Conservation (phyloP, 2,888 invertebrate species). For the Smittia aterrima region DNA sequence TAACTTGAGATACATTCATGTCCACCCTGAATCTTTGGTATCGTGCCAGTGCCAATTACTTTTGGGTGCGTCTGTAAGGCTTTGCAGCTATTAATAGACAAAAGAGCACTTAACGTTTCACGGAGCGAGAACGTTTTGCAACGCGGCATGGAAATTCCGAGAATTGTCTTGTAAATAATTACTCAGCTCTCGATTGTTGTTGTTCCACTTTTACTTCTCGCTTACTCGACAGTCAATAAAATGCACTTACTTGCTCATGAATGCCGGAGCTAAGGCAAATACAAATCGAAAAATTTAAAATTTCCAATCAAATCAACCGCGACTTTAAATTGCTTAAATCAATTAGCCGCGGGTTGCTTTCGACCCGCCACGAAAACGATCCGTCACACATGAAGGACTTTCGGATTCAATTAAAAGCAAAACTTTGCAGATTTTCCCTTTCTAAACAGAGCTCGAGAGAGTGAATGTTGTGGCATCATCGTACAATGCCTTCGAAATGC, state of each 20-base stretch:
- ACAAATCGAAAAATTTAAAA: not conserved
- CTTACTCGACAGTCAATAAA: not conserved
- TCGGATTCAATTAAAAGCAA: not conserved
- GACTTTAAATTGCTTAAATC: not conserved
- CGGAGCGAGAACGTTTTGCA: not conserved
- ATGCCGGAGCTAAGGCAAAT: not conserved
- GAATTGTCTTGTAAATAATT: constrained; percentile 11
- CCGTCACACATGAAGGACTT: constrained; percentile 16
- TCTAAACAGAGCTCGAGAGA: not conserved
- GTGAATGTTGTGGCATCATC: not conserved
- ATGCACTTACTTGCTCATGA: not conserved
- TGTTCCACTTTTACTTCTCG: not conserved
- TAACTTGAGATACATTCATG: not conserved
- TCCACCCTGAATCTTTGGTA: not conserved
- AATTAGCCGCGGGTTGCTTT: not conserved
- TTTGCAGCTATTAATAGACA: not conserved
- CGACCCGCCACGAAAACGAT: not conserved
- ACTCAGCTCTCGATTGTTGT: not conserved
- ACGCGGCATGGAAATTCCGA: not conserved
- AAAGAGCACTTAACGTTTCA: not conserved
- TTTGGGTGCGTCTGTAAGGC: not conserved
- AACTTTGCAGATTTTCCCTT: constrained; percentile 25
- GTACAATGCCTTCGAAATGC: constrained; percentile 1
- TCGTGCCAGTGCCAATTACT: not conserved
- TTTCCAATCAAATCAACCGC: constrained; percentile 6